Evolutionary conservation across 1,140 invertebrate genomes (phyloP), one percentile per base, ranked within the genome.

Genomic region (Zaprionus camerounensis): DNA sequence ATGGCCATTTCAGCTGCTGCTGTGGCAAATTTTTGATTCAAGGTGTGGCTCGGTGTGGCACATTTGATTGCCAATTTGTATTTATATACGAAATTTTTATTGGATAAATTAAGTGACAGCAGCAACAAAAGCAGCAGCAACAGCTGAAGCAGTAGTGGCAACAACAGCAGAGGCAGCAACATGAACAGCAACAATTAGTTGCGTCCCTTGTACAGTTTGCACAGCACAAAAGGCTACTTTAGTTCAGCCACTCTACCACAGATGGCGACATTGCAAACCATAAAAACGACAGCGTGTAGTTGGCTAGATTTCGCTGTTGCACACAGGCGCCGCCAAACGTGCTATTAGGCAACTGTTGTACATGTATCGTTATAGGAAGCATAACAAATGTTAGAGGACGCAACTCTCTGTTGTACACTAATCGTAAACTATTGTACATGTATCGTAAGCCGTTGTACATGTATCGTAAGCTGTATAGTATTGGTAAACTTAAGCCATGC

Each of bases 1-100:
- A 66, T 58, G 31, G 51, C 66, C 66, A 70, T 63, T 74, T 56
- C 57, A 72, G 70, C 56, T 66, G 62, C 41, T 46, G 36, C 38
- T 34, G 31, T 66, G 20, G n/a, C 36, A 24, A 41, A 20, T 58
- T 58, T 58, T 36, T n/a, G 17, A 28, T 34, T 34, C 36, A 31
- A 31, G 34, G 6, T 53, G 5, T 61, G 58, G 34, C 20, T 28
- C 41, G 46, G 44, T 31, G 58, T 51, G 66, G 36, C 31, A 36
- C 26, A n/a, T 63, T 69, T 63, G 24, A n/a, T 34, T 34, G 24
- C 41, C 26, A 28, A 31, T 5, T 58, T 20, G 12, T 13, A 49
- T 64, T 62, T 62, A 41, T 51, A 36, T 51, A 58, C 38, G 24
- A n/a, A 44, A 41, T 31, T 62, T 51, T 20, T 22, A 69, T 31